phyloP scores from a whole-genome alignment of 2,888 invertebrate genomes.

The Augochlorella aurata region DNA sequence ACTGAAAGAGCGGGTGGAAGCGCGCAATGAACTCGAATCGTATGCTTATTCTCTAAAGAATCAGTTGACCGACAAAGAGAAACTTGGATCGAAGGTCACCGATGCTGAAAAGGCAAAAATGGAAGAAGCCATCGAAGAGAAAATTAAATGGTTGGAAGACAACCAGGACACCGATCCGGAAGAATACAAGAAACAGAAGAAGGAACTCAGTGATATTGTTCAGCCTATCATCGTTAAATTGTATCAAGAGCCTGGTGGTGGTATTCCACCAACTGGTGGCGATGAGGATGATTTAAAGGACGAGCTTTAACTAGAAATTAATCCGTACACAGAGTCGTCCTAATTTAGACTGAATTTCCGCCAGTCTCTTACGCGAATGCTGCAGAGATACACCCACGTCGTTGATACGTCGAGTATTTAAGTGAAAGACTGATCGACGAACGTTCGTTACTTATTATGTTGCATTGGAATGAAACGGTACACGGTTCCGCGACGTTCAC shows the following conservation, averaged over 20 bases:
- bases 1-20: constrained; percentile 96
- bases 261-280: constrained; percentile 87
- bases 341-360: constrained; percentile 75
- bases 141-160: constrained; percentile 98
- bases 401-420: constrained; percentile 50
- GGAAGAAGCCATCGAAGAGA: constrained; percentile 97
- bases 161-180: constrained; percentile 96
- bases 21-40: constrained; percentile 97
- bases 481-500: constrained; percentile 58
- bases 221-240: constrained; percentile 99
- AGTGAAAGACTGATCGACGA: constrained; percentile 54
- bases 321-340: constrained; percentile 56
- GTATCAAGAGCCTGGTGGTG: constrained; percentile 93
- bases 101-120: constrained; percentile 96
- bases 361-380: constrained; percentile 71
- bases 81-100: constrained; percentile 94
- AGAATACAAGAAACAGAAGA: constrained; percentile 97
- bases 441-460: constrained; percentile 53
- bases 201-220: constrained; percentile 95
- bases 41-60: constrained; percentile 99
- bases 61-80: constrained; percentile 97
- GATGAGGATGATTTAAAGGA: constrained; percentile 87
- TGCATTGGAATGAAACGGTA: constrained; percentile 35
- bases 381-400: constrained; percentile 67
- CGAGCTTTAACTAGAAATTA: constrained; percentile 86